Base-by-base conservation (phyloP, 2,888 invertebrate species). In the Callyntrura guangdongensis region DNA sequence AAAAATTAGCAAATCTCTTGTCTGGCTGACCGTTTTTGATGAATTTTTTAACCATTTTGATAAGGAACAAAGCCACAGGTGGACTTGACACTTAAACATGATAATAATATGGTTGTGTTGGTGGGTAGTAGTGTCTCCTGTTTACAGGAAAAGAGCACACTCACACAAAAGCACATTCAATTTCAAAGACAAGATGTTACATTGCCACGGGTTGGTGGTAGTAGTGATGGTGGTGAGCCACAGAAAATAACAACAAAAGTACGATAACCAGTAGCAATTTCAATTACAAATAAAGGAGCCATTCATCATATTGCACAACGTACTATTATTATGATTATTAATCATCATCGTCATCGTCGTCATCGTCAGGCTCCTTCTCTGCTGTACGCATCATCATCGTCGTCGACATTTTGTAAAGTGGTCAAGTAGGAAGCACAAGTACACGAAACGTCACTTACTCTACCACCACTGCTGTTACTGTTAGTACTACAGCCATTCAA, bases 251-350 rank as follows among this genome's bases (percentile, higher is more conserved):
- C 17, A 11, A 47, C 45, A 72, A 72, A 45, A 22, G 14, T 12
- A 67, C 53, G 27, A 85, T 86, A 86, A 86, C 86, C 86, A 86
- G 86, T 86, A 86, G 86, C 86, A 74, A 86, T 67, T 83, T 85
- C 74, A 61, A 74, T 74, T 86, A 74, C 72, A 74, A 74, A 86
- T 59, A 59, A 17, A 59, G 20, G 12, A 86, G 20, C 49, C 86
- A 86, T 86, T 74, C 74, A 86, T 86, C 86, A 86, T 86, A 86
- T 86, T 86, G 86, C 86, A 86, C 86, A 86, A 86, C 74, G 47
- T 45, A 27, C 45, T 74, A 69, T 84, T 67, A 69, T 69, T 36
- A 36, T 36, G 36, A 36, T 36, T 36, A 36, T 36, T 36, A 36
- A 36, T 36, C 36, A 36, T 81, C 59, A 59, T 59, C 59, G 59